Base-by-base conservation (phyloP, 2,113 vertebrate genomes). In the Eurypyga helias region DNA sequence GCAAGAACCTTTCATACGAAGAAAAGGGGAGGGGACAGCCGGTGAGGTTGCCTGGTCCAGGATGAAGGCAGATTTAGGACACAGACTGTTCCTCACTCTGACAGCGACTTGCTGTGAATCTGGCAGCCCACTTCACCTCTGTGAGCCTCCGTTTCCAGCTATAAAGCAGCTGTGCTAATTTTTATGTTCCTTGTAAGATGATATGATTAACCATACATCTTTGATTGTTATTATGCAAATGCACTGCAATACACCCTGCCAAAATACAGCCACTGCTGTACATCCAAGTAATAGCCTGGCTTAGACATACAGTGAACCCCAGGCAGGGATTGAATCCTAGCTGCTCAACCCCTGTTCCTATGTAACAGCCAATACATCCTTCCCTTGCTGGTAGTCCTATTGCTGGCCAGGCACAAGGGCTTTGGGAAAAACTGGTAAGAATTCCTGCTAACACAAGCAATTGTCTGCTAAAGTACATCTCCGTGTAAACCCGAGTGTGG, bases 371-470 rank as follows among this genome's bases (percentile, higher is more conserved):
- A 61, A 67, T 2, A 6, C 51, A 34, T 58, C 67, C 58, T 67
- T n/a, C 62, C 66, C 52, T 17, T 7, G 26, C 49, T 46, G 13
- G 34, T 13, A 15, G 58, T 31, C 66, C 76, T 66, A 5, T 3
- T 64, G 76, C 80, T 66, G 65, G 51, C 52, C 83, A 69, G 66
- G 71, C 57, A 79, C 21, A 6, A 45, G 31, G 43, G 6, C 4
- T 65, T 58, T 75, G 45, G 51, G 54, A 2, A 46, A 85, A 89
- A 17, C 0, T 2, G 15, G 0, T 5, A 9, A 14, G 17, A 65
- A 77, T 12, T 48, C 48, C 69, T 66, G 43, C 43, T 33, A 33
- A 18, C 43, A 41, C 48, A 64, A 33, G 54, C 49, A 17, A 12
- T 3, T 18, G 1, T 5, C 49, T 9, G 31, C 61, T 45, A 3